Conservation (phyloP, 1,140 invertebrate genomes). For the Procambarus virginalis region DNA sequence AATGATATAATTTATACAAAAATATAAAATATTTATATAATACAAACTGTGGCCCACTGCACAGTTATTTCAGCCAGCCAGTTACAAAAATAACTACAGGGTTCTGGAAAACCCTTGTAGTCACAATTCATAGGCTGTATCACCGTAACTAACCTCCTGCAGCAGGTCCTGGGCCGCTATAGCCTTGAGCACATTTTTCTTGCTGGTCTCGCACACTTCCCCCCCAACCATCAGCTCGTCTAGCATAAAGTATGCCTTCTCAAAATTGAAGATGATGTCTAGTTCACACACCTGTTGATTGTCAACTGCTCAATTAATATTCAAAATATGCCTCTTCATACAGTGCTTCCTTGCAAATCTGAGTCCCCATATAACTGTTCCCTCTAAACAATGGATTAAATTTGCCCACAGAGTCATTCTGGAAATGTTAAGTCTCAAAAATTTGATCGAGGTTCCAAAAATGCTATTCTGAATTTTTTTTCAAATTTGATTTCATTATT, state of each 20-base stretch:
- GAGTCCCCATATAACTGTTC: too few species aligned
- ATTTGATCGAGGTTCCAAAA: too few species aligned
- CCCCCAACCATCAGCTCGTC: constrained; percentile 98
- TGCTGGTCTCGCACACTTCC: constrained; percentile 99
- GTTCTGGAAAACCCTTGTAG: background rate
- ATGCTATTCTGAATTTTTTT: too few species aligned
- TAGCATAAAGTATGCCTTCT: constrained; percentile 99
- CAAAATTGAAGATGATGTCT: constrained; percentile 99
- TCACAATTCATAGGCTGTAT: constrained; percentile 75
- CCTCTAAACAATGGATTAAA: too few species aligned
- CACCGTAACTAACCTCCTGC: constrained; percentile 92
- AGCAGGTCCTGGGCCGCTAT: constrained; percentile 98
- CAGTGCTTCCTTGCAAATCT: too few species aligned
- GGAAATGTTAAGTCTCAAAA: too few species aligned
- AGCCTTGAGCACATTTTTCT: constrained; percentile 99
- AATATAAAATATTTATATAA: background rate
- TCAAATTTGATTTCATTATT: too few species aligned
- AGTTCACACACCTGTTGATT: constrained; percentile 93
- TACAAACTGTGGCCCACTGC: background rate
- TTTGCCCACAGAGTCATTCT: too few species aligned
- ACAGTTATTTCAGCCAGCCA: background rate
- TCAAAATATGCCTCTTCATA: background rate
- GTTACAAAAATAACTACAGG: background rate
- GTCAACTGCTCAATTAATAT: background rate
- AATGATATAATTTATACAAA: background rate